A percentile compares a stretch with the other conserved stretches of the same genome.
These are phyloP conservation scores for Pelecanoides urinatrix DNA, from an alignment of 2,113 vertebrate species.

Conservation along the genomic window DNA sequence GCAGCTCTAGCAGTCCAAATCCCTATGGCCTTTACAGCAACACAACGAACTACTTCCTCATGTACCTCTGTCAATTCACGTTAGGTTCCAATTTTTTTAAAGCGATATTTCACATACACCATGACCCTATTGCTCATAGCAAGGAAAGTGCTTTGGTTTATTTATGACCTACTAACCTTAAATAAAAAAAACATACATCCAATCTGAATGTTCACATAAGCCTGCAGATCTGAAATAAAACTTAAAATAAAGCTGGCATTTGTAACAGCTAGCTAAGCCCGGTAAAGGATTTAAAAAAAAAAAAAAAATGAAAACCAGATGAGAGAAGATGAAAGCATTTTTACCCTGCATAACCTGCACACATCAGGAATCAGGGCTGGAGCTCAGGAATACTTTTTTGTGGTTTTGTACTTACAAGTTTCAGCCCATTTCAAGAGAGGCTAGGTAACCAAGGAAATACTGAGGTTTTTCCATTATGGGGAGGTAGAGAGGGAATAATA, in stretches of 20 bases:
- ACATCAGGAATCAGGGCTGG: background rate
- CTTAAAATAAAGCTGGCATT: constrained; percentile 58
- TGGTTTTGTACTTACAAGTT: background rate
- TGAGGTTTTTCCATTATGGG: background rate
- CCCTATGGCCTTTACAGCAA: constrained; percentile 69
- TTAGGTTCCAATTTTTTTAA: constrained; percentile 64
- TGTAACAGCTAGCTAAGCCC: constrained; percentile 1
- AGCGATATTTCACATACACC: constrained; percentile 56
- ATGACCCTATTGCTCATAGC: constrained; percentile 67
- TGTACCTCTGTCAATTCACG: constrained; percentile 81
- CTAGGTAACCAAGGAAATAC: background rate
- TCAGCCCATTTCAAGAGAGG: background rate
- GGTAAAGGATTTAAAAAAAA: background rate
- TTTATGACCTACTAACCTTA: constrained; percentile 77
- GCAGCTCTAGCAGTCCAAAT: constrained; percentile 65
- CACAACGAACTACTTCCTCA: constrained; percentile 65
- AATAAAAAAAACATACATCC: constrained; percentile 4
- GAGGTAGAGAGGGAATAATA: background rate
- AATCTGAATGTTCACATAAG: constrained; percentile 48
- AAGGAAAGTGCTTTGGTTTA: constrained; percentile 74
- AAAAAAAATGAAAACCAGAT: constrained; percentile 27
- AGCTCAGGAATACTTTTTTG: background rate
- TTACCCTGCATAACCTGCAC: constrained; percentile 41
- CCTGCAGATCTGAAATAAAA: constrained; percentile 43
- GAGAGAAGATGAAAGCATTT: constrained; percentile 46